A percentile compares a stretch with the other conserved stretches of the same genome.
phyloP scores from a whole-genome alignment of 2,797 vertebrate genomes.

The Sebastiscus albofasciatus region DNA sequence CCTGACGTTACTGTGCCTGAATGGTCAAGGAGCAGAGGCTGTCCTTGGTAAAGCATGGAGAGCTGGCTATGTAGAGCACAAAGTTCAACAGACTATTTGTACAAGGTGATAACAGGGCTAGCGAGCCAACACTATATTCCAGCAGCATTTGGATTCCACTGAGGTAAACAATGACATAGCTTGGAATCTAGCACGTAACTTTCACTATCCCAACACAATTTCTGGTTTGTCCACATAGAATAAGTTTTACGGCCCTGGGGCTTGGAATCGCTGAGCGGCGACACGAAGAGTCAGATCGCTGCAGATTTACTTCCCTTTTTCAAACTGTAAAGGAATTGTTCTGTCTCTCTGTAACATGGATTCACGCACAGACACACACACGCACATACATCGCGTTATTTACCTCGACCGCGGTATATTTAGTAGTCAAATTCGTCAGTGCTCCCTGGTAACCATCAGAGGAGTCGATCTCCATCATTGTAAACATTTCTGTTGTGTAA shows the following conservation, averaged over 20 bases:
- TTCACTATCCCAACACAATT: constrained; percentile 71
- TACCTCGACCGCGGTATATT: constrained; percentile 62
- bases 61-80: constrained; percentile 80
- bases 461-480: constrained; percentile 56
- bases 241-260: constrained; percentile 41
- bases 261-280: constrained; percentile 41
- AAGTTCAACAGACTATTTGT: constrained; percentile 81
- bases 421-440: constrained; percentile 51
- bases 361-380: constrained; percentile 65
- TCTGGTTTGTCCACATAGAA: constrained; percentile 66
- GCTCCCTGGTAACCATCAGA: constrained; percentile 43
- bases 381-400: constrained; percentile 61
- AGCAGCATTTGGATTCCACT: constrained; percentile 77
- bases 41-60: constrained; percentile 82
- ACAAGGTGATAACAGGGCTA: constrained; percentile 78
- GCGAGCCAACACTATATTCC: constrained; percentile 75
- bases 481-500: constrained; percentile 81
- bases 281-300: constrained; percentile 44
- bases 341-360: constrained; percentile 57
- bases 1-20: constrained; percentile 85
- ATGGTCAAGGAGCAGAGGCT: constrained; percentile 80
- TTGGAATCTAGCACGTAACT: constrained; percentile 76
- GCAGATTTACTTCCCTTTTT: constrained; percentile 43
- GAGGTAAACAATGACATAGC: constrained; percentile 75
- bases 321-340: constrained; percentile 40